phyloP scores from a whole-genome alignment of 1,140 invertebrate species.

The Adelges cooleyi region DNA sequence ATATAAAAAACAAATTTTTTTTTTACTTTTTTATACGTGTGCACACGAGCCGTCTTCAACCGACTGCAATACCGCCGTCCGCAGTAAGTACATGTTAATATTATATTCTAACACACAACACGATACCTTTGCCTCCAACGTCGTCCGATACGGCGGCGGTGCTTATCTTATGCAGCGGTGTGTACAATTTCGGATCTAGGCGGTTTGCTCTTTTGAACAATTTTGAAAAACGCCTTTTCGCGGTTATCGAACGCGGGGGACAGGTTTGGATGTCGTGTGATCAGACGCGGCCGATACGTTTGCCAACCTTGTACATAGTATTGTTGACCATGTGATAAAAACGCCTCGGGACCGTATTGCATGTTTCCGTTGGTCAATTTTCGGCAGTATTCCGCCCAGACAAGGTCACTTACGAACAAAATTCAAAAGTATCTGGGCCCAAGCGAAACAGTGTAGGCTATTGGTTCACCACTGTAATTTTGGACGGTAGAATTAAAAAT shows the following conservation, averaged over 20 bases:
- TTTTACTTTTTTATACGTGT: background rate
- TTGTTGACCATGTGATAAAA: background rate
- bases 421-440: too few species aligned
- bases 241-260: background rate
- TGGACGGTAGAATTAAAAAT: too few species aligned
- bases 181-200: too few species aligned
- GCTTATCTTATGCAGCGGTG: too few species aligned
- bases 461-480: too few species aligned
- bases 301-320: background rate
- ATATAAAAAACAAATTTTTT: too few species aligned
- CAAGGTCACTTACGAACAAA: too few species aligned
- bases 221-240: background rate
- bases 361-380: too few species aligned
- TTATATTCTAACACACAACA: background rate
- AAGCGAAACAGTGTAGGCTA: too few species aligned
- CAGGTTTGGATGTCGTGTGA: background rate
- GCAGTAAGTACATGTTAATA: background rate
- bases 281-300: background rate
- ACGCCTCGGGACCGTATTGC: background rate
- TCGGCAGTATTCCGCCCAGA: too few species aligned
- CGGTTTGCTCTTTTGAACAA: background rate
- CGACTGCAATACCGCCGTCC: background rate
- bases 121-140: too few species aligned
- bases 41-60: background rate
- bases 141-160: too few species aligned